Evolutionary conservation across 2,797 vertebrate genomes (phyloP), one percentile per base, ranked within the genome.

Genomic region (Tokudaia muenninki): DNA sequence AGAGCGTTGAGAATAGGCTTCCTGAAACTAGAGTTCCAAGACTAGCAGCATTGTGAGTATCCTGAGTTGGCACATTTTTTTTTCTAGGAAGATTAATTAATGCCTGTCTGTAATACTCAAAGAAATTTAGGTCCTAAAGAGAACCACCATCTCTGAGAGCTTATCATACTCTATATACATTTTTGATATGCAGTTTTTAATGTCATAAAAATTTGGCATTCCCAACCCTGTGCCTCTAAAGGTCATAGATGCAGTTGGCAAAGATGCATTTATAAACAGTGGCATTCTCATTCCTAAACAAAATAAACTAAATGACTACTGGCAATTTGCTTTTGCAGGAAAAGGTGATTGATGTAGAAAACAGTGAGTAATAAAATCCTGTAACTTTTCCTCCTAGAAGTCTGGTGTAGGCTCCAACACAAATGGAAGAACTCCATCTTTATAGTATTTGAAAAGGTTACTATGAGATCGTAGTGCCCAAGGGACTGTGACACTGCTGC

Each of bases 21-120:
- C 72, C 61, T 63, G 67, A 90, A 96, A 88, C 67, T 67, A 88
- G 92, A 90, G 72, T 81, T 91, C 89, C 89, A 37, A 57, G 92
- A 63, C n/a, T 19, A 93, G 82, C 91, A 81, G 67, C 96, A 93
- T 92, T 83, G 65, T 86, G 70, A 57, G 82, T 89, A 37, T 82
- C 59, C 17, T 19, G 50, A 55, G 74, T 55, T 89, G 94, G 75
- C 81, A 89, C 86, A 78, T 93, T 96, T 96, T 96, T 96, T 41
- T 96, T 95, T 95, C 94, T 78, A 78, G 70, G 92, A 93, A 95
- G 90, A 93, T 67, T 2, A 59, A 55, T 88, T 1, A 59, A 50
- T 90, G 50, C 52, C 95, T 83, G 47, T 91, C 88, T 97, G 78
- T 67, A 78, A 88, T 92, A 91, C 84, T 87, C 94, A 92, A 55